Conservation (phyloP, 2,888 invertebrate genomes). For the Arctia plantaginis region DNA sequence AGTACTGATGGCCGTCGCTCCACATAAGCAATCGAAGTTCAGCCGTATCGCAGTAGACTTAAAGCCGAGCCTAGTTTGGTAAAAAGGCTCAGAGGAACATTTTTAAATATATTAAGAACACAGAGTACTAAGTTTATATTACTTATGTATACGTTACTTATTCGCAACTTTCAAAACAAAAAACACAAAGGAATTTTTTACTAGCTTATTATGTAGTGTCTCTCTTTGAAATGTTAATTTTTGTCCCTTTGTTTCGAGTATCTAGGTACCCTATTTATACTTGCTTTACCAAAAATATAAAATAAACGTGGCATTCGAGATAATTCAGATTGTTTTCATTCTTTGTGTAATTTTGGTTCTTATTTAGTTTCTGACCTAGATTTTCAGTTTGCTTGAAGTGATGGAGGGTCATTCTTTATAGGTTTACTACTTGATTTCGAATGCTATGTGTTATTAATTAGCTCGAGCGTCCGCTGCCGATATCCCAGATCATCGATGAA, state of each 20-base stretch:
- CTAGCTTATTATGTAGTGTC: background rate
- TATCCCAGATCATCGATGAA: too few species aligned
- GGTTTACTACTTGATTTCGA: too few species aligned
- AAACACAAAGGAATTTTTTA: background rate
- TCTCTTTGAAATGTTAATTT: constrained; percentile 1
- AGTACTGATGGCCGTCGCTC: too few species aligned
- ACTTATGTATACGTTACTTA: background rate
- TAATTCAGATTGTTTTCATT: background rate
- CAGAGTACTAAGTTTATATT: background rate
- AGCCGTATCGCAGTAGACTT: too few species aligned
- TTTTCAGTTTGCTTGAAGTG: background rate
- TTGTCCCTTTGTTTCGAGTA: background rate
- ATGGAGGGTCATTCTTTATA: background rate
- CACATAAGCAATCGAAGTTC: too few species aligned
- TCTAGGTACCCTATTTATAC: background rate
- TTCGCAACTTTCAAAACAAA: background rate
- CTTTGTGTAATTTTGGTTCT: background rate
- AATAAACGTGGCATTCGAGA: background rate
- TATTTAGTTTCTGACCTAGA: background rate
- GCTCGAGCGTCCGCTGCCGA: too few species aligned
- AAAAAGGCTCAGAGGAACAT: background rate
- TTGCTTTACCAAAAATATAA: background rate
- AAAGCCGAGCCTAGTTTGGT: background rate
- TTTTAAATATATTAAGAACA: background rate
- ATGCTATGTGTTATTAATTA: too few species aligned